Percentiles rank a stretch among this genome's conserved stretches.
phyloP scores from a whole-genome alignment of 1,140 invertebrate species.

The Gonatopus flavifemur region DNA sequence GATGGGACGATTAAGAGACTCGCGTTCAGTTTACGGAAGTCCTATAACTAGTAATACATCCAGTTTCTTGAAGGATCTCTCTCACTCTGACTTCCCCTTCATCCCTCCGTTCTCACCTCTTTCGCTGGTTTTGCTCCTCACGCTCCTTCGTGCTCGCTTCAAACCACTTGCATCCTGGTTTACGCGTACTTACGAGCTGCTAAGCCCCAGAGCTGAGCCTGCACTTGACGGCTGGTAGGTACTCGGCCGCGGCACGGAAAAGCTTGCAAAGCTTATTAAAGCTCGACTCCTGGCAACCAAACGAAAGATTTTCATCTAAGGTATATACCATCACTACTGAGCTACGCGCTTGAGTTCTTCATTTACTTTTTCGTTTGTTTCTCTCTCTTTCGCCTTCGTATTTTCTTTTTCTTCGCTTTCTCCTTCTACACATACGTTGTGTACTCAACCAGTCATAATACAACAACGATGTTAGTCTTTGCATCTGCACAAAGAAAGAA shows the following conservation, averaged over 20 bases:
- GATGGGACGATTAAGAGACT: constrained; percentile 15
- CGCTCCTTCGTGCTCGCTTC: too few relatives aligned
- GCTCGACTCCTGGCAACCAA: constrained; percentile 12
- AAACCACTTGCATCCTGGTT: constrained; percentile 12
- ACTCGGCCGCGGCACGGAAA: constrained; percentile 22
- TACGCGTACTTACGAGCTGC: constrained; percentile 21
- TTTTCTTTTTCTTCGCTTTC: neutral
- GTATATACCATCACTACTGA: constrained; percentile 16
- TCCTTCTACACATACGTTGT: too few relatives aligned
- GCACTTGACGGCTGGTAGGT: constrained; percentile 28
- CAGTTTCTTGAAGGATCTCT: too few relatives aligned
- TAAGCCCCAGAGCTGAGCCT: constrained; percentile 25
- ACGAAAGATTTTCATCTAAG: constrained; percentile 29
- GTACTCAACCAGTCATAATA: too few relatives aligned
- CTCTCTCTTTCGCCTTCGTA: neutral
- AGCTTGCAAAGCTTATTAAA: constrained; percentile 30
- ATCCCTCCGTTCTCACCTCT: neutral
- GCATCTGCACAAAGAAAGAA: too few relatives aligned
- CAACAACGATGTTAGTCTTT: too few relatives aligned
- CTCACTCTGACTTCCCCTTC: neutral
- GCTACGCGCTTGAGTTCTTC: neutral
- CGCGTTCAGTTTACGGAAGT: constrained; percentile 12
- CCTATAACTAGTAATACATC: too few relatives aligned
- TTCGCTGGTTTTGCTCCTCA: too few relatives aligned
- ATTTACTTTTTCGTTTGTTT: neutral